A percentile compares a stretch with the other conserved stretches of the same genome.
These are phyloP conservation scores for Catalaphyllia jardinei DNA, from an alignment of 64 coral and sea anemone genomes.

Conservation along the genomic window DNA sequence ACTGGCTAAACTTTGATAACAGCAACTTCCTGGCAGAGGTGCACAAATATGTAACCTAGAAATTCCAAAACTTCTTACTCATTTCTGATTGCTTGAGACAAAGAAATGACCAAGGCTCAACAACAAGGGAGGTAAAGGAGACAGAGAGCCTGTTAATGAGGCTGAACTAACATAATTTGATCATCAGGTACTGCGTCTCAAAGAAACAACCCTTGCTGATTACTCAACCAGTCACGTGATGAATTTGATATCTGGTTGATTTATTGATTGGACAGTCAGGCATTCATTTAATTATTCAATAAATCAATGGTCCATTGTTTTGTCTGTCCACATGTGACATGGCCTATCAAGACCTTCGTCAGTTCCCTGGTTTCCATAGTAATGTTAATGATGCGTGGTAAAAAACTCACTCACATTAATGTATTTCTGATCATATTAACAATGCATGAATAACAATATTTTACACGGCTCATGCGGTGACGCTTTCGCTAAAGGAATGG, in stretches of 20 bases:
- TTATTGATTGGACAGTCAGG: neutral
- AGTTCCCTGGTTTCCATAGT: neutral
- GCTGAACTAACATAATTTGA: neutral
- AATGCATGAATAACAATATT: conserved; percentile 34
- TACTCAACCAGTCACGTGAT: conserved; percentile 52
- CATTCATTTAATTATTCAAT: neutral
- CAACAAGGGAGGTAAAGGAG: too few relatives aligned
- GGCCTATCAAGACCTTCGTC: neutral
- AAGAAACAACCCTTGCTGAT: conserved; percentile 29
- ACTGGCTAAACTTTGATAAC: too few relatives aligned
- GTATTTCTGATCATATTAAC: conserved; percentile 4
- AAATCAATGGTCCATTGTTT: neutral
- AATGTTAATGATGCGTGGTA: neutral
- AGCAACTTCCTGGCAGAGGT: too few relatives aligned
- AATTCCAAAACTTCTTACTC: too few relatives aligned
- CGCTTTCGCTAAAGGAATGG: conserved; percentile 13
- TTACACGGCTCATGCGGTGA: conserved; percentile 1
- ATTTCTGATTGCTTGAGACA: too few relatives aligned
- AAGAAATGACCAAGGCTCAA: neutral
- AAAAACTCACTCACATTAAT: neutral
- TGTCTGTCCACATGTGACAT: too few relatives aligned
- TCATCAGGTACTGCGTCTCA: conserved; percentile 40
- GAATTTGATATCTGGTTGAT: conserved; percentile 50
- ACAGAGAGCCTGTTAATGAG: too few relatives aligned
- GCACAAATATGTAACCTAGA: too few relatives aligned